These are phyloP conservation scores for Cyprinodon tularosa DNA, from an alignment of 2,113 vertebrate genomes.

Conservation along the genomic window DNA sequence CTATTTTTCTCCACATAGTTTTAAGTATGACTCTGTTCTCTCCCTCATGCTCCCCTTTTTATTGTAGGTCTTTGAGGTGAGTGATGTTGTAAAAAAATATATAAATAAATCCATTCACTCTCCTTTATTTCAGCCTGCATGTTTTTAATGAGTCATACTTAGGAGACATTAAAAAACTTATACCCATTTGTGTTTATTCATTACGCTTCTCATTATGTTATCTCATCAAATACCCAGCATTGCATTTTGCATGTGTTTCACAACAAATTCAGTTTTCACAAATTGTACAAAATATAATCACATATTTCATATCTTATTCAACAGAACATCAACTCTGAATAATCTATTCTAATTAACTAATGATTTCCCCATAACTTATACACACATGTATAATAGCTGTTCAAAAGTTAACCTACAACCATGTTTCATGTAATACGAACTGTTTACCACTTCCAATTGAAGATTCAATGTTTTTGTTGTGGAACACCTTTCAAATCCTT, in stretches of 20 bases:
- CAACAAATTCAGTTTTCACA: background rate
- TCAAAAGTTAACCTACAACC: background rate
- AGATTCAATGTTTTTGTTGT: too few species aligned
- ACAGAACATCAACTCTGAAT: background rate
- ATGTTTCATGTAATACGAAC: background rate
- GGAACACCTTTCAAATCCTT: background rate
- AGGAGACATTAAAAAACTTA: slow-evolving; percentile 21
- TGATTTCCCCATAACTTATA: background rate
- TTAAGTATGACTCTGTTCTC: slow-evolving; percentile 80
- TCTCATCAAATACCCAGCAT: background rate
- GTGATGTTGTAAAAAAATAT: slow-evolving; percentile 65
- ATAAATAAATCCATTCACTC: background rate
- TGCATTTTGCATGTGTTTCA: background rate
- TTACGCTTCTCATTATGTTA: background rate
- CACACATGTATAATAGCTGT: background rate
- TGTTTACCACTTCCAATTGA: background rate
- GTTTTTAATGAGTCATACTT: slow-evolving; percentile 53
- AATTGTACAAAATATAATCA: background rate
- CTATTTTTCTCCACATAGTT: slow-evolving; percentile 42
- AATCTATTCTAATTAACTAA: background rate
- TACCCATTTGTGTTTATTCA: slow-evolving; percentile 1
- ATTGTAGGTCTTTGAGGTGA: slow-evolving; percentile 98
- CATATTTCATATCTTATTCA: background rate
- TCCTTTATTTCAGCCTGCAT: slow-evolving; percentile 21
- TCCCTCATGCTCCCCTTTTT: slow-evolving; percentile 88